phyloP scores from a whole-genome alignment of 2,888 invertebrate species.

The Hydrotaea cyrtoneurina region DNA sequence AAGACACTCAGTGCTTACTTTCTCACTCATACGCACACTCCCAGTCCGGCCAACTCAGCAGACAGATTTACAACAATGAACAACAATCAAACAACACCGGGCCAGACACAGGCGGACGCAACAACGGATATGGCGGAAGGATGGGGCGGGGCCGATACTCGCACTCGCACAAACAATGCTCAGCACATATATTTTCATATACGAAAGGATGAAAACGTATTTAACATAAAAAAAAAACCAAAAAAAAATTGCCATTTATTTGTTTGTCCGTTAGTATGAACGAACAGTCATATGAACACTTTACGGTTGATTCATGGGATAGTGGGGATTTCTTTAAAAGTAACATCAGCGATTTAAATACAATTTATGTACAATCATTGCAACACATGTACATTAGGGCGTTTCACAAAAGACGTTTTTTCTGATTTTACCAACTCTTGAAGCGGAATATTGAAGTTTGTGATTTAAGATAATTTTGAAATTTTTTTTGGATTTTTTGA shows the following conservation, averaged over 20 bases:
- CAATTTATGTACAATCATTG: background rate
- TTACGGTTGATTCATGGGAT: background rate
- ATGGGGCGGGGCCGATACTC: background rate
- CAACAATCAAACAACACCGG: background rate
- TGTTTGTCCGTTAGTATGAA: background rate
- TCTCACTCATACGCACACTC: background rate
- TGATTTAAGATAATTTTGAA: no score
- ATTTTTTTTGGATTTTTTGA: no score
- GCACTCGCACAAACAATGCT: background rate
- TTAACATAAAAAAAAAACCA: no score
- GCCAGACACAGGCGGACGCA: background rate
- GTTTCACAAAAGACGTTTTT: no score
- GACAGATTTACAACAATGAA: slow-evolving; percentile 18
- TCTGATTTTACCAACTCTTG: no score
- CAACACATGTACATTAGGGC: background rate
- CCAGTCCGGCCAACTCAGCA: slow-evolving; percentile 1
- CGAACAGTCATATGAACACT: background rate
- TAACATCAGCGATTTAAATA: background rate
- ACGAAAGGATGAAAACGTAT: background rate
- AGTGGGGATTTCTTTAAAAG: slow-evolving; percentile 1
- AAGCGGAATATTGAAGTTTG: no score
- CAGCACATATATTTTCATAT: background rate
- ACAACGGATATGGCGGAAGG: background rate
- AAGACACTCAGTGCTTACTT: background rate
- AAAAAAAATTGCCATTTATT: background rate